Conservation (phyloP, 2,797 vertebrate species). For the Anomalospiza imberbis region DNA sequence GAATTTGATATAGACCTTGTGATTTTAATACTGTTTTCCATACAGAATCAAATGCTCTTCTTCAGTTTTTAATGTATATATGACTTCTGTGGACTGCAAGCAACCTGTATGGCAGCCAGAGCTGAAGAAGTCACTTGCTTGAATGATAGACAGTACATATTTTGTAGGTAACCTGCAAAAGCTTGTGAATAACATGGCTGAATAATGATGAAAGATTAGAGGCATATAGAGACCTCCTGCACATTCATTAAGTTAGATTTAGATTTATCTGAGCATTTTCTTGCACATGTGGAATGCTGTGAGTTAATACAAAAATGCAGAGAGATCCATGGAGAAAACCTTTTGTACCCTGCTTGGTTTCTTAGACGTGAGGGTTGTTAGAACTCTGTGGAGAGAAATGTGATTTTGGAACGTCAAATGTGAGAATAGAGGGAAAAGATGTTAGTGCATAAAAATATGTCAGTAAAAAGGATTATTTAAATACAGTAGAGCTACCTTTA, state of each 20-base stretch:
- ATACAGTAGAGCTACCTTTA: not conserved
- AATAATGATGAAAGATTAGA: not conserved
- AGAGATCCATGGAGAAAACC: not conserved
- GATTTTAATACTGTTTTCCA: not conserved
- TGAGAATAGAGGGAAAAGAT: not conserved
- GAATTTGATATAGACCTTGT: not conserved
- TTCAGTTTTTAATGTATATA: not conserved
- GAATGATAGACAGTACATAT: not conserved
- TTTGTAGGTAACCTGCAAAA: not conserved
- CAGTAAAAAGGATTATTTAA: not conserved
- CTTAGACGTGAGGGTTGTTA: accelerated
- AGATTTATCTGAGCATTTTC: not conserved
- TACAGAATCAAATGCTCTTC: not conserved
- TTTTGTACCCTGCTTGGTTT: not conserved
- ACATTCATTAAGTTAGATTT: not conserved
- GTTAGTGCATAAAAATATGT: not conserved
- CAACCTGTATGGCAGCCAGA: not conserved
- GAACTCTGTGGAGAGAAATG: not conserved
- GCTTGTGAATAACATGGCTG: not conserved
- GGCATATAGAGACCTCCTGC: not conserved
- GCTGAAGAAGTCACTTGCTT: not conserved
- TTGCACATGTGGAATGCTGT: not conserved
- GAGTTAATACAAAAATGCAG: not conserved
- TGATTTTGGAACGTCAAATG: not conserved
- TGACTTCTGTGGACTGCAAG: not conserved